Percentiles rank a stretch among this genome's conserved stretches.
phyloP scores from a whole-genome alignment of 2,113 vertebrate genomes.

The Arvicanthis niloticus region DNA sequence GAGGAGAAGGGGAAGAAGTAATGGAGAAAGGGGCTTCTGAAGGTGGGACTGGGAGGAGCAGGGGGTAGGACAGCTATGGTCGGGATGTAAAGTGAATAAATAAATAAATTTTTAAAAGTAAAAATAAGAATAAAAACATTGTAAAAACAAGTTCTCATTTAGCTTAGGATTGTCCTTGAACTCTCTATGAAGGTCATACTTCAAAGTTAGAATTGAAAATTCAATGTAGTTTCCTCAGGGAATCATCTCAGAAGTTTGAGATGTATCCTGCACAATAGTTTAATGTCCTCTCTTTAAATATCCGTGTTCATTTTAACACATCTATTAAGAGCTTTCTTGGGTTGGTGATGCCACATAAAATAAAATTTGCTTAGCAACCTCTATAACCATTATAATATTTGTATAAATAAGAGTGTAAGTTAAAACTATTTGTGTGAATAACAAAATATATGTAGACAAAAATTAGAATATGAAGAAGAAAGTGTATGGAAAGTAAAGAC shows the following conservation, averaged over 20 bases:
- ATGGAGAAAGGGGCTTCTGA: too few relatives aligned
- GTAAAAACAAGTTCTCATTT: neutral
- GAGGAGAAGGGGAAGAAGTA: neutral
- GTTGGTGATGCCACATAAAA: neutral
- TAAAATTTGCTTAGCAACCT: neutral
- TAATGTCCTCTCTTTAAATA: neutral
- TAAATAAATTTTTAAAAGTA: too few relatives aligned
- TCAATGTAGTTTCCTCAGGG: neutral
- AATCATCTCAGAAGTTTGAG: neutral
- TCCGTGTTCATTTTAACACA: neutral
- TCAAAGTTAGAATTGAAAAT: neutral
- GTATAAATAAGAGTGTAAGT: neutral
- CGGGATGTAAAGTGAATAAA: neutral
- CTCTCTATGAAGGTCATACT: neutral
- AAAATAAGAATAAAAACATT: too few relatives aligned
- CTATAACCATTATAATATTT: neutral
- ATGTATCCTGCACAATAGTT: neutral
- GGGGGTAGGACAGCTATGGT: neutral
- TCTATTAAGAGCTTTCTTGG: neutral
- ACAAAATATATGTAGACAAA: conserved; percentile 29
- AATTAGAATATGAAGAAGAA: neutral
- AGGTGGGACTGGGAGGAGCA: neutral
- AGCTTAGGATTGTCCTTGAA: neutral
- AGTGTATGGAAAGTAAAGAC: conserved; percentile 12
- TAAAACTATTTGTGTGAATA: neutral